phyloP scores from a whole-genome alignment of 2,113 vertebrate species.

The Phocoena phocoena region DNA sequence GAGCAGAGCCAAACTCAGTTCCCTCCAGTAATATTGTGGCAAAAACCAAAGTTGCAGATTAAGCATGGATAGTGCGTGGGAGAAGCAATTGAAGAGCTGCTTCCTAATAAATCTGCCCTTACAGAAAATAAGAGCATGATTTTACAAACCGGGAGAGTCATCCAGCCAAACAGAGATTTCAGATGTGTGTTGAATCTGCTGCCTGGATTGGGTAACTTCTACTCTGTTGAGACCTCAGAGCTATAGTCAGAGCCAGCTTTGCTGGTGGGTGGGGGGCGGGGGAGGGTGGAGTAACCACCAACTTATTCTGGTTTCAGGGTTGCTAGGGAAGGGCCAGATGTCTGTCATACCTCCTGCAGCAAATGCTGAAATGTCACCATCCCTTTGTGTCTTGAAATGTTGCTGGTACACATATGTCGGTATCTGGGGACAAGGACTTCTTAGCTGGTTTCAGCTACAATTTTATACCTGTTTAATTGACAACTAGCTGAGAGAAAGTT shows the following conservation, averaged over 20 bases:
- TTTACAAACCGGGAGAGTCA: rapidly evolving
- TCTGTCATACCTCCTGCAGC: neutral
- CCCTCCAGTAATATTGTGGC: neutral
- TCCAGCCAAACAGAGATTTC: neutral
- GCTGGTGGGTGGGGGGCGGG: rapidly evolving
- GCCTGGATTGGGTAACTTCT: neutral
- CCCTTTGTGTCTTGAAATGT: neutral
- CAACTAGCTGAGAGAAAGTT: neutral
- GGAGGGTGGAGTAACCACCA: rapidly evolving
- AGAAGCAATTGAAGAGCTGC: neutral
- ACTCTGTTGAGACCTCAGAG: neutral
- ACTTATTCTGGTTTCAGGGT: neutral
- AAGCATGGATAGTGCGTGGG: neutral
- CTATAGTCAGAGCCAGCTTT: neutral
- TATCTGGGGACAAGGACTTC: no score
- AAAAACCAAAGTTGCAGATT: neutral
- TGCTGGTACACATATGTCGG: rapidly evolving
- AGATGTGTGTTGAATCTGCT: neutral
- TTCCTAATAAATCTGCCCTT: neutral
- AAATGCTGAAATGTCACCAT: no score
- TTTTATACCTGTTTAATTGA: neutral
- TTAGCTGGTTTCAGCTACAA: neutral
- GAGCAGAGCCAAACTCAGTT: neutral
- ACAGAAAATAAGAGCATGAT: neutral
- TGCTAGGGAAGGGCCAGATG: neutral